Percentiles rank a stretch among this genome's conserved stretches.
Conservation (phyloP, 2,797 vertebrate genomes). For the Mustela erminea region DNA sequence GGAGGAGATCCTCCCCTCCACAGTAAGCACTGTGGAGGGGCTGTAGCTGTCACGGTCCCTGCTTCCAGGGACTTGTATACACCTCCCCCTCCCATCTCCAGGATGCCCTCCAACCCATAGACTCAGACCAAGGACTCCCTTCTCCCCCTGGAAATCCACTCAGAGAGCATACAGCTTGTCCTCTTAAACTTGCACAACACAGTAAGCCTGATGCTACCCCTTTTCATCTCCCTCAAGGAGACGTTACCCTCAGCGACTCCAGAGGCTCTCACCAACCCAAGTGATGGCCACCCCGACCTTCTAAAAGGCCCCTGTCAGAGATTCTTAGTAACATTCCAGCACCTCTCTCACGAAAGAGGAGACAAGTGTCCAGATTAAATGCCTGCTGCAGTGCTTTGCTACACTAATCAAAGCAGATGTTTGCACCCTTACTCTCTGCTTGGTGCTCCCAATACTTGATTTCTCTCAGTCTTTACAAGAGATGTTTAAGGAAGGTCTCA, state of each 20-base stretch:
- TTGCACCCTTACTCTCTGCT: background rate
- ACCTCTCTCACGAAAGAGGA: background rate
- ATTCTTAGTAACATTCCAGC: background rate
- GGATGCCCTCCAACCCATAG: background rate
- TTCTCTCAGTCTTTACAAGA: no score
- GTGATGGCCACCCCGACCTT: background rate
- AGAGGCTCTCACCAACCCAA: no score
- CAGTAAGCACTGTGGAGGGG: rapidly evolving
- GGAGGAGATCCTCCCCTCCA: background rate
- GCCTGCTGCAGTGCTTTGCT: background rate
- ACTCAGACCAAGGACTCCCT: background rate
- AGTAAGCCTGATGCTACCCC: background rate
- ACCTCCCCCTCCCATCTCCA: background rate
- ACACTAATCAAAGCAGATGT: background rate
- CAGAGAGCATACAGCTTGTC: background rate
- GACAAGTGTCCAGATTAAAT: background rate
- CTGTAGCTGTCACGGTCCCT: background rate
- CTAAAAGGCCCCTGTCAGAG: background rate
- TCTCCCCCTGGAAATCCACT: background rate
- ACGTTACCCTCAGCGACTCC: background rate
- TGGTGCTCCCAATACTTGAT: background rate
- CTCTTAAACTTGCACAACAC: background rate
- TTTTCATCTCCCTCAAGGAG: background rate
- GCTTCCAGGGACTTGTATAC: background rate
- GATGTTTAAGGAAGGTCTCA: background rate